Conservation (phyloP, 2,888 invertebrate genomes). For the Panzeria rudis region DNA sequence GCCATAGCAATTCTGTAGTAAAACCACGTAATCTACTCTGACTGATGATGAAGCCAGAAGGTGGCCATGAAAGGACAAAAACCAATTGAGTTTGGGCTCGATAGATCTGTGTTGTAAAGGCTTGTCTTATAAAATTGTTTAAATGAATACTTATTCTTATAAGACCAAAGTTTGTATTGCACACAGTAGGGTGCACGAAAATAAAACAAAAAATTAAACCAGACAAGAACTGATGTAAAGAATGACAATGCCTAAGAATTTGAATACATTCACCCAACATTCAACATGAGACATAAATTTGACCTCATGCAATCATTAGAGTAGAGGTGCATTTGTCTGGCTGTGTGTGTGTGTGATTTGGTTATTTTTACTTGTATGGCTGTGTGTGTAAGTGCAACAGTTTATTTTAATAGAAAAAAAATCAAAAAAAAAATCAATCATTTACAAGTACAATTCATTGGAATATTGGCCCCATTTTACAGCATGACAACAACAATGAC, state of each 20-base stretch:
- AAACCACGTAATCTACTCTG: too few species aligned
- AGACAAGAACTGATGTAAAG: slow-evolving; percentile 37
- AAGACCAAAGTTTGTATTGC: neutral
- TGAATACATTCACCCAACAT: slow-evolving; percentile 62
- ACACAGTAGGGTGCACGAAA: neutral
- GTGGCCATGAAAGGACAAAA: too few species aligned
- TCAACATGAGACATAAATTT: slow-evolving; percentile 68
- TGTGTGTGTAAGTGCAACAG: slow-evolving; percentile 34
- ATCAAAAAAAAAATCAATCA: slow-evolving; percentile 39
- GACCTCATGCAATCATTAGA: slow-evolving; percentile 67
- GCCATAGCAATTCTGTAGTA: too few species aligned
- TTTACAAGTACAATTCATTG: slow-evolving; percentile 35
- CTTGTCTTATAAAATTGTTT: too few species aligned
- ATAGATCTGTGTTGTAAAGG: too few species aligned
- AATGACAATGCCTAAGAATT: slow-evolving; percentile 58
- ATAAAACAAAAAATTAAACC: slow-evolving; percentile 7
- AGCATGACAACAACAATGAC: slow-evolving; percentile 68
- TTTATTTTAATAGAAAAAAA: slow-evolving; percentile 9
- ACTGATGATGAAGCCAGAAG: too few species aligned
- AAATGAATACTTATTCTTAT: too few species aligned
- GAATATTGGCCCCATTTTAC: slow-evolving; percentile 60
- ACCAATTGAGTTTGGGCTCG: too few species aligned
- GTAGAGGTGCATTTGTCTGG: neutral
- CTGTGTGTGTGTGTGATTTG: slow-evolving; percentile 3
- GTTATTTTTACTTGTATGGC: neutral